Conservation (phyloP, 2,797 vertebrate genomes). For the Numenius phaeopus region DNA sequence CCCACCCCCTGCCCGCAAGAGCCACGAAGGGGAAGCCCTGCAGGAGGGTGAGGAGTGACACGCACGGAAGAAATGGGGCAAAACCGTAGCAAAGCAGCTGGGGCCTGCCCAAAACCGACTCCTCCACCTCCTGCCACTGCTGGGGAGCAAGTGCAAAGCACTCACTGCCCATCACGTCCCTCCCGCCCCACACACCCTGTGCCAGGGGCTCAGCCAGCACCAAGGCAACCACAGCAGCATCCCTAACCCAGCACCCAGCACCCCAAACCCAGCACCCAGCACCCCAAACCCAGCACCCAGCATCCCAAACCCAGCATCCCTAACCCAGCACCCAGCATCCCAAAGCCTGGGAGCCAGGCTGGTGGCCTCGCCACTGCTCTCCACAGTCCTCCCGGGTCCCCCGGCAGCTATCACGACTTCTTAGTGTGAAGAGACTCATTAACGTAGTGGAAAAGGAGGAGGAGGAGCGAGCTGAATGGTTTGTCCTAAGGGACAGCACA, state of each 20-base stretch:
- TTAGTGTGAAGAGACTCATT: conserved; percentile 36
- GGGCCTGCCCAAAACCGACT: neutral
- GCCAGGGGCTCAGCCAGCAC: neutral
- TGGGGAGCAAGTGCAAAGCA: neutral
- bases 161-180: neutral
- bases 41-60: neutral
- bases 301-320: neutral
- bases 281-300: neutral
- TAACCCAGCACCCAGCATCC: neutral
- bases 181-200: fast-evolving
- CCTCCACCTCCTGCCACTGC: neutral
- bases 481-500: conserved; percentile 30
- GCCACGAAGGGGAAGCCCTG: neutral
- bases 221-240: neutral
- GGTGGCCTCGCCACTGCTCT: neutral
- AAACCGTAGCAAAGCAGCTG: neutral
- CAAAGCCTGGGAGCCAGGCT: neutral
- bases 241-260: neutral
- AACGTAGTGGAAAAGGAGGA: conserved; percentile 53
- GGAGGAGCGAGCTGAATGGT: conserved; percentile 49
- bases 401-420: neutral
- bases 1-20: fast-evolving
- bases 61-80: fast-evolving
- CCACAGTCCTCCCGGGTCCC: neutral
- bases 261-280: neutral